Base-by-base conservation (phyloP, 2,888 invertebrate genomes). In the Galeopsomyia nigrocyanea region DNA sequence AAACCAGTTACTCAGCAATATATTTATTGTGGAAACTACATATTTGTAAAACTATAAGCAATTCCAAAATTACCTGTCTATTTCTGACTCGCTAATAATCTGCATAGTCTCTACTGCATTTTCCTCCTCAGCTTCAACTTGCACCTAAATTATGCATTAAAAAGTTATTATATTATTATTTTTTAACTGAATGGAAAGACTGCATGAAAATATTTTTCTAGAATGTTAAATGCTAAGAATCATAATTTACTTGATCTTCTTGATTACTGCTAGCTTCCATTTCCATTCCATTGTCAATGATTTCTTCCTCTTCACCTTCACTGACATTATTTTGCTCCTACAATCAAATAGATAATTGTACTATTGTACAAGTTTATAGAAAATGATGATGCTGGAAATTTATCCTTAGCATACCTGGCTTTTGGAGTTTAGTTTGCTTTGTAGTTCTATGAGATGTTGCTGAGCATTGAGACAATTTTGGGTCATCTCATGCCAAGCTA, bases 401-500 rank as follows among this genome's bases (percentile, higher is more conserved):
- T 55, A 47, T 10, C 9, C 26, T 21, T 22, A 10, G 39, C 17
- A 55, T 65, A 72, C 69, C 68, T 62, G 53, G 14, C 68, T 68
- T 26, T 73, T 75, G 47, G 56, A 58, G 19, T 68, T 53, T 17
- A 74, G 61, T 77, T 75, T 26, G 39, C 14, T 57, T 71, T 80
- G 80, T 58, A 81, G 71, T 60, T 77, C 77, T 6, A 78, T 17
- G 57, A 83, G 79, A 58, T 77, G 77, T 17, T 83, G 82, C 78
- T 92, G 90, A 0, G 91, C 90, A 69, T 89, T 88, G 47, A 87
- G 77, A 79, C 90, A 90, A 76, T 89, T 88, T 75, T 88, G 82
- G 63, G 88, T 87, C 67, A 92, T 86, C 79, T 91, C 90, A 79
- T 91, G 90, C 91, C 91, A 92, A 0, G 91, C 89, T 66, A 92